Evolutionary conservation across 2,888 invertebrate genomes (phyloP).

Genomic region (Chironomus tentans): DNA sequence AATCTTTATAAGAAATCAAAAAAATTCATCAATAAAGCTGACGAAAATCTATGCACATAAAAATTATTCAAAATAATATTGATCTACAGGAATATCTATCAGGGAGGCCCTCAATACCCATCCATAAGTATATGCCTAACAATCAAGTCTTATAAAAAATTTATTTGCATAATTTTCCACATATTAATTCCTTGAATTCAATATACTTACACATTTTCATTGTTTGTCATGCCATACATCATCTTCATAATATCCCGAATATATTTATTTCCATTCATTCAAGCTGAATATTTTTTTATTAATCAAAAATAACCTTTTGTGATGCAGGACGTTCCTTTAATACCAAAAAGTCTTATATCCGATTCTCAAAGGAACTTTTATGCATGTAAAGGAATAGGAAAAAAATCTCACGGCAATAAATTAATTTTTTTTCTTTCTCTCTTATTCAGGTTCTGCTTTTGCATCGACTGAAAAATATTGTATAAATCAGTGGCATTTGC

Average conservation of each 20-base stretch:
- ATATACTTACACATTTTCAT: background rate
- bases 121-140: background rate
- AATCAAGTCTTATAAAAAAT: background rate
- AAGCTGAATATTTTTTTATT: conserved; percentile 14
- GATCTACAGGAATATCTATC: no score
- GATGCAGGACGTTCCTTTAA: conserved; percentile 17
- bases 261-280: background rate
- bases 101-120: no score
- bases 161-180: conserved; percentile 27
- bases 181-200: conserved; percentile 22
- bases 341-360: background rate
- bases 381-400: background rate
- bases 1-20: no score
- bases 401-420: conserved; percentile 27
- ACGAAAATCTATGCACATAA: no score
- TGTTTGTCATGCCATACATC: conserved; percentile 16
- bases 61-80: no score
- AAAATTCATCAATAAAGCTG: no score
- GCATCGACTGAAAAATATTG: background rate
- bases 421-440: conserved; percentile 4
- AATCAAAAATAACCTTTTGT: conserved; percentile 17
- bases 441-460: background rate
- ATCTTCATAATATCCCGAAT: conserved; percentile 16
- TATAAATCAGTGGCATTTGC: conserved; percentile 9
- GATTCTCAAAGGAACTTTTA: background rate